Percentiles rank a stretch among this genome's conserved stretches.
phyloP scores from a whole-genome alignment of 2,888 invertebrate genomes.

The Suillia variegata region DNA sequence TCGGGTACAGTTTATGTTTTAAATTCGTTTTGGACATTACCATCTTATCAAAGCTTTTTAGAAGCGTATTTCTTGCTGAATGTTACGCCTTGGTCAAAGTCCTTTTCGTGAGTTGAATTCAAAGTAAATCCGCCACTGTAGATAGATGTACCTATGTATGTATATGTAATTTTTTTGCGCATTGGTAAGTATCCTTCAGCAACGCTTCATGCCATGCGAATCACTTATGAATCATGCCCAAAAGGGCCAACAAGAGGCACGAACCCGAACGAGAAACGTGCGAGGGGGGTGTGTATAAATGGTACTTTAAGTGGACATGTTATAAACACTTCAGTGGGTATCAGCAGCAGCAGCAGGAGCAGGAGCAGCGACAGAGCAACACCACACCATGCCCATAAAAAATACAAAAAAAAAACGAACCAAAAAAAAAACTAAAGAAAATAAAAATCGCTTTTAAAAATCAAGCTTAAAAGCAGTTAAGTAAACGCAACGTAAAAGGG shows the following conservation, averaged over 20 bases:
- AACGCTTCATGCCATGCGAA: too few species aligned
- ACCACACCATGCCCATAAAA: neutral
- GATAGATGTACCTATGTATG: too few species aligned
- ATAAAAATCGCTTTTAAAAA: neutral
- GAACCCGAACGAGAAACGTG: too few species aligned
- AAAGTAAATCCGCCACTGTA: too few species aligned
- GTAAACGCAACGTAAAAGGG: neutral
- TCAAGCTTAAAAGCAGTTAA: neutral
- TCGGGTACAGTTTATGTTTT: too few species aligned
- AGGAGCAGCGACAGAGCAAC: conserved; percentile 11
- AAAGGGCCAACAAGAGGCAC: neutral
- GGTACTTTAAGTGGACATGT: conserved; percentile 13
- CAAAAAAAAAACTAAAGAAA: conserved; percentile 6
- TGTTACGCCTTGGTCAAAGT: too few species aligned
- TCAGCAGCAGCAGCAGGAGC: conserved; percentile 12
- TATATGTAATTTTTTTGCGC: too few species aligned
- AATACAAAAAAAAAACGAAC: neutral
- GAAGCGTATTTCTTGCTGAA: too few species aligned
- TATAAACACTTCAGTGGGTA: conserved; percentile 35
- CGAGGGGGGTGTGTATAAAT: neutral
- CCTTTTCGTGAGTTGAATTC: too few species aligned
- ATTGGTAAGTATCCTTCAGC: neutral
- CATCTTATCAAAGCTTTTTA: too few species aligned
- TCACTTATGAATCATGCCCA: neutral
- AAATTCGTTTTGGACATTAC: too few species aligned